Percentiles rank a stretch among this genome's conserved stretches.
phyloP scores from a whole-genome alignment of 2,888 invertebrate species.

The Callimorpha dominula region DNA sequence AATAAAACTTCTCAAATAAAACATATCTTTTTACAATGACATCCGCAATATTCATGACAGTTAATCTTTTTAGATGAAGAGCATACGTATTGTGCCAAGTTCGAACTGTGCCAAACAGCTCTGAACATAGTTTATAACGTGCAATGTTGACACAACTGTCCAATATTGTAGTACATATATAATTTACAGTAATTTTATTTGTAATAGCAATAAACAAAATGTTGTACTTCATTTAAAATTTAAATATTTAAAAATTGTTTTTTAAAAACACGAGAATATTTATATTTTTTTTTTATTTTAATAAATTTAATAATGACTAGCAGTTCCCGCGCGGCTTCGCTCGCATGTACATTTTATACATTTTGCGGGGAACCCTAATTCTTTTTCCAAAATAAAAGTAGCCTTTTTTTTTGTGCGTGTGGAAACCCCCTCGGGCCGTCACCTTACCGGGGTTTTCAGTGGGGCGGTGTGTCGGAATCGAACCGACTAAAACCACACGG shows the following conservation, averaged over 20 bases:
- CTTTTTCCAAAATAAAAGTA: too few species aligned
- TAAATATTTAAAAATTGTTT: background rate
- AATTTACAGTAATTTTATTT: constrained; percentile 20
- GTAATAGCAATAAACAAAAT: background rate
- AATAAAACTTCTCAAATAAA: constrained; percentile 51
- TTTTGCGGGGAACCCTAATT: too few species aligned
- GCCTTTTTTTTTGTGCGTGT: too few species aligned
- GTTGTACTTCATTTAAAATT: background rate
- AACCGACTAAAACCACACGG: too few species aligned
- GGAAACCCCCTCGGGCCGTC: too few species aligned
- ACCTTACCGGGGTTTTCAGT: too few species aligned
- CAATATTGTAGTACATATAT: constrained; percentile 51
- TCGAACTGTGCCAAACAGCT: constrained; percentile 68
- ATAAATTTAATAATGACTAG: too few species aligned
- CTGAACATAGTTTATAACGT: constrained; percentile 58
- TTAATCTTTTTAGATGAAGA: constrained; percentile 61
- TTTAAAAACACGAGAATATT: too few species aligned
- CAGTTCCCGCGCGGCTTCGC: too few species aligned
- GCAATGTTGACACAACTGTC: constrained; percentile 42
- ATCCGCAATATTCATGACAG: constrained; percentile 59
- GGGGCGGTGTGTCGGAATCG: too few species aligned
- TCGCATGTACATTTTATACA: too few species aligned
- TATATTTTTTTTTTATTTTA: too few species aligned
- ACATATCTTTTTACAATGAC: constrained; percentile 59
- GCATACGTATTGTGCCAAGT: constrained; percentile 57